Conservation (phyloP, 2,113 vertebrate species). For the Strigops habroptila region DNA sequence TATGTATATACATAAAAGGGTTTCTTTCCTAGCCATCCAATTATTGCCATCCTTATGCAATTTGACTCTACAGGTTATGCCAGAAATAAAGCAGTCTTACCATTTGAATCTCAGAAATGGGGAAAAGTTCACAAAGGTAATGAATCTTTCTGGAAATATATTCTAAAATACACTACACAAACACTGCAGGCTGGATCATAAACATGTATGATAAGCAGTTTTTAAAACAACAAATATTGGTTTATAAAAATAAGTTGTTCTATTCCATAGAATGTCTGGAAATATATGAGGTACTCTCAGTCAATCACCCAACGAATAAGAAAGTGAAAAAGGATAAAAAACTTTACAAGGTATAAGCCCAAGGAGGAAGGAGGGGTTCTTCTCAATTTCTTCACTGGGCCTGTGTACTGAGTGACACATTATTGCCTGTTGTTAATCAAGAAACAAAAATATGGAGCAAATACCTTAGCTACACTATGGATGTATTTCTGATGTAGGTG, state of each 20-base stretch:
- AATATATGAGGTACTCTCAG: not conserved
- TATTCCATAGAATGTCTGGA: not conserved
- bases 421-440: not conserved
- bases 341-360: not conserved
- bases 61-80: not conserved
- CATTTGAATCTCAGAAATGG: not conserved
- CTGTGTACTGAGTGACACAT: not conserved
- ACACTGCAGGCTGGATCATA: not conserved
- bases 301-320: not conserved
- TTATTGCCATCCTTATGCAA: not conserved
- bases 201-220: not conserved
- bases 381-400: not conserved
- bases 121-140: not conserved
- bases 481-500: not conserved
- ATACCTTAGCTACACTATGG: rapidly evolving
- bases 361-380: not conserved
- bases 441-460: not conserved
- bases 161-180: not conserved
- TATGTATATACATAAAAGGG: not conserved
- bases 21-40: not conserved
- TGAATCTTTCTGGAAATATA: not conserved
- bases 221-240: not conserved
- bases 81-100: not conserved
- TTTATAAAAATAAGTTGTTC: not conserved
- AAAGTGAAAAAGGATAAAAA: not conserved